A percentile compares a stretch with the other conserved stretches of the same genome.
These are phyloP conservation scores for Athrips mouffetella DNA, from an alignment of 2,888 invertebrate genomes.

Conservation along the genomic window DNA sequence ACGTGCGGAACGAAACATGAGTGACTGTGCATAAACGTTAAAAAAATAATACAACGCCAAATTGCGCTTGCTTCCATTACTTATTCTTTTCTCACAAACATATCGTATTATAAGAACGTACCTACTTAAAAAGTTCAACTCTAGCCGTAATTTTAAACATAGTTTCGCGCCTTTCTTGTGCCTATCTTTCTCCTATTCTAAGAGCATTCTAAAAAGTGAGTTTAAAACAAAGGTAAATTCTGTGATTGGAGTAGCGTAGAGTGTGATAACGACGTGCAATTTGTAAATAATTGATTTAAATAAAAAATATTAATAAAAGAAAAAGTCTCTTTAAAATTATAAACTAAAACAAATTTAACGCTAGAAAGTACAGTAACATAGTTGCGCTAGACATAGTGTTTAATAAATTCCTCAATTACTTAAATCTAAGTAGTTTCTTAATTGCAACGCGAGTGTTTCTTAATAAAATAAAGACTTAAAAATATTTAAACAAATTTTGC, in stretches of 20 bases:
- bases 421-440: constrained; percentile 14
- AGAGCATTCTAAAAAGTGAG: constrained; percentile 53
- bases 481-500: background rate
- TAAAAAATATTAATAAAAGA: constrained; percentile 25
- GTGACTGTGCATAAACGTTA: constrained; percentile 37
- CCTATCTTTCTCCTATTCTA: constrained; percentile 67
- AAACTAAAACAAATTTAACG: constrained; percentile 22
- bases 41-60: constrained; percentile 57
- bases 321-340: constrained; percentile 24
- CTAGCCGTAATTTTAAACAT: constrained; percentile 48
- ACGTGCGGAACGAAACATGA: constrained; percentile 74
- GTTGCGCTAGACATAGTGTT: constrained; percentile 48
- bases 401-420: constrained; percentile 29
- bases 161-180: constrained; percentile 72
- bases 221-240: constrained; percentile 49
- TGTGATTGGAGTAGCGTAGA: constrained; percentile 62
- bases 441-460: constrained; percentile 23
- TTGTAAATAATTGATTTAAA: constrained; percentile 45
- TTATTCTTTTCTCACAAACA: constrained; percentile 64
- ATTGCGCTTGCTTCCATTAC: constrained; percentile 75
- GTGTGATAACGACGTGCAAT: constrained; percentile 54
- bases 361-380: constrained; percentile 28
- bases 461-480: background rate
- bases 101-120: constrained; percentile 65
- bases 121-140: constrained; percentile 50